Conservation (phyloP, 2,888 invertebrate species). For the Aphidoletes aphidimyza region DNA sequence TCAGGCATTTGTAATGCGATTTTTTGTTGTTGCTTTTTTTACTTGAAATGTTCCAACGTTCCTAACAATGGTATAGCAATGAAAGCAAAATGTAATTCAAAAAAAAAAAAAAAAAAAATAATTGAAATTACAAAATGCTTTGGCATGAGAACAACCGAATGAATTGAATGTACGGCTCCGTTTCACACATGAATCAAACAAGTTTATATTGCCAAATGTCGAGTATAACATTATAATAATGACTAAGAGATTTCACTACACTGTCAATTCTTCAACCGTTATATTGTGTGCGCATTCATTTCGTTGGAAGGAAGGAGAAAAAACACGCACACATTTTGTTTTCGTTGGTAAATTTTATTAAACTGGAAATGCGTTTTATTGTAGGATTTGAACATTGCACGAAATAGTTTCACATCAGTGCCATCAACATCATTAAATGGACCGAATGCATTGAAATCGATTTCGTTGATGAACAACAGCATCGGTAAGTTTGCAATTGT, state of each 20-base stretch:
- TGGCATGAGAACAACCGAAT: neutral
- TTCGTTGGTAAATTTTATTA: constrained; percentile 39
- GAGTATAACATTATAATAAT: neutral
- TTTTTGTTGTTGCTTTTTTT: no score
- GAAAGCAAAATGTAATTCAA: constrained; percentile 46
- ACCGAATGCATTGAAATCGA: constrained; percentile 76
- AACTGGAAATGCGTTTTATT: neutral
- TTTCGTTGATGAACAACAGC: constrained; percentile 81
- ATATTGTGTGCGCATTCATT: neutral
- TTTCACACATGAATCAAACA: constrained; percentile 29
- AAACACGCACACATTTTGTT: neutral
- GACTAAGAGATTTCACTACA: constrained; percentile 24
- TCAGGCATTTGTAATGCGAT: neutral
- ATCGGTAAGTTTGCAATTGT: constrained; percentile 73
- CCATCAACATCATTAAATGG: constrained; percentile 86
- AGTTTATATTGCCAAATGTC: neutral
- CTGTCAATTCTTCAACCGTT: neutral
- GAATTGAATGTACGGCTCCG: neutral
- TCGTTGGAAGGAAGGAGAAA: no score
- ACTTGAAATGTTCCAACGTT: no score
- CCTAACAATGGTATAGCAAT: neutral
- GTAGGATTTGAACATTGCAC: constrained; percentile 82
- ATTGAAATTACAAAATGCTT: constrained; percentile 34
- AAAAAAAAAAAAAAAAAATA: no score
- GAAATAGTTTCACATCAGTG: constrained; percentile 80